Conservation (phyloP, 2,797 vertebrate species). For the Sphenopsis melanotis region DNA sequence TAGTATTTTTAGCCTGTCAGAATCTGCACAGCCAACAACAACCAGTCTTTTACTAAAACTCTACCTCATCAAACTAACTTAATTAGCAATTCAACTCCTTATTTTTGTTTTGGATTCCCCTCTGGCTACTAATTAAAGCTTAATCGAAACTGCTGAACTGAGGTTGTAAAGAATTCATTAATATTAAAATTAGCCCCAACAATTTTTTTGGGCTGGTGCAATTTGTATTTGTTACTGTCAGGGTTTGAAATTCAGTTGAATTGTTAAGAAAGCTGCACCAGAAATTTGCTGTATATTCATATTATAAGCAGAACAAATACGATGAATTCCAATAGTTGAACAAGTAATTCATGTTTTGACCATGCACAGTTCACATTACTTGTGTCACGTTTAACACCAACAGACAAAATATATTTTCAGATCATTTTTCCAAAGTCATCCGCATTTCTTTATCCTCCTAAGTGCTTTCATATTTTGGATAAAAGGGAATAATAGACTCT, state of each 20-base stretch:
- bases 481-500: conserved; percentile 72
- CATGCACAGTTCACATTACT: conserved; percentile 2
- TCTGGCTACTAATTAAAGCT: conserved; percentile 99
- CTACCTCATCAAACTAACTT: conserved; percentile 91
- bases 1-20: conserved; percentile 87
- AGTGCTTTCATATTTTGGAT: conserved; percentile 80
- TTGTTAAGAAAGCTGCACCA: conserved; percentile 71
- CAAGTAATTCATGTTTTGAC: conserved; percentile 59
- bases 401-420: conserved; percentile 71
- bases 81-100: conserved; percentile 99
- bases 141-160: conserved; percentile 99
- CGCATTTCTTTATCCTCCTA: conserved; percentile 70
- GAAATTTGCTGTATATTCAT: conserved; percentile 73
- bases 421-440: conserved; percentile 64
- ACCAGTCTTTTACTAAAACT: conserved; percentile 86
- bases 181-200: conserved; percentile 99
- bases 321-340: conserved; percentile 65
- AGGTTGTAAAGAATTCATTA: conserved; percentile 99
- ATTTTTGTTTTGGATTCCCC: conserved; percentile 99
- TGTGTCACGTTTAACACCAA: conserved; percentile 63
- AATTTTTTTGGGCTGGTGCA: conserved; percentile 84
- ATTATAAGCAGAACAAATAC: conserved; percentile 54
- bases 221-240: conserved; percentile 90
- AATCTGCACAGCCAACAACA: conserved; percentile 81
- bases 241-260: conserved; percentile 83